Base-by-base conservation (phyloP, 2,888 invertebrate species). In the Dasypogon diadema region DNA sequence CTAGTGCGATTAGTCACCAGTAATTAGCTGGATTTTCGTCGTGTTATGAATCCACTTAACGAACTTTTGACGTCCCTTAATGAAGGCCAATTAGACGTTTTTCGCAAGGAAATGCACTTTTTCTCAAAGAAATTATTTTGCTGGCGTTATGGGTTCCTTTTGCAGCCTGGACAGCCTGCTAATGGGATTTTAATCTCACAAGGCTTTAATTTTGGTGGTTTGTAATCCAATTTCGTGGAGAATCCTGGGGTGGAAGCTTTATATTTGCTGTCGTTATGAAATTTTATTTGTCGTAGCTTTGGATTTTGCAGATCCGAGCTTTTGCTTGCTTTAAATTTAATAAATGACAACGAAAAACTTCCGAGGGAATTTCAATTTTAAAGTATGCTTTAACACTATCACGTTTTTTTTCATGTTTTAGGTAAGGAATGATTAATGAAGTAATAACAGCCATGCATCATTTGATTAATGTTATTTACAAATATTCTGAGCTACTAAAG, bases 51-150 rank as follows among this genome's bases (percentile, higher is more conserved):
- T 70, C 54, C 70, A 70, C 70, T 70, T 70, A 70, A 54, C 34
- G 70, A 54, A 51, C 51, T 76, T 74, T 74, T 58, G 74, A 68
- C 65, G 46, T 37, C 65, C 75, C 58, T 75, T 77, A 75, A 77
- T 75, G 75, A 75, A 63, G 73, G 73, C 77, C 73, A 75, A 77
- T 77, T 77, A 77, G 22, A 34, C 42, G 73, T 77, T 70, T 77
- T 72, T 72, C 21, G 34, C 16, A 18, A 42, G 30, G 24, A 14
- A 48, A 75, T 77, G 75, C 75, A 72, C 34, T 75, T 75, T 77
- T 51, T 51, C 46, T 55, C 58, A 51, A 48, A 21, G 2, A 21
- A 70, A 10, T 54, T 46, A 34, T 16, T 46, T 68, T 48, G 18
- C 51, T 2, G 12, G 10, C n/a, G 18, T 21, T 16, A 14, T 63